Conservation (phyloP, 2,797 vertebrate species). For the Thripadectes ignobilis region DNA sequence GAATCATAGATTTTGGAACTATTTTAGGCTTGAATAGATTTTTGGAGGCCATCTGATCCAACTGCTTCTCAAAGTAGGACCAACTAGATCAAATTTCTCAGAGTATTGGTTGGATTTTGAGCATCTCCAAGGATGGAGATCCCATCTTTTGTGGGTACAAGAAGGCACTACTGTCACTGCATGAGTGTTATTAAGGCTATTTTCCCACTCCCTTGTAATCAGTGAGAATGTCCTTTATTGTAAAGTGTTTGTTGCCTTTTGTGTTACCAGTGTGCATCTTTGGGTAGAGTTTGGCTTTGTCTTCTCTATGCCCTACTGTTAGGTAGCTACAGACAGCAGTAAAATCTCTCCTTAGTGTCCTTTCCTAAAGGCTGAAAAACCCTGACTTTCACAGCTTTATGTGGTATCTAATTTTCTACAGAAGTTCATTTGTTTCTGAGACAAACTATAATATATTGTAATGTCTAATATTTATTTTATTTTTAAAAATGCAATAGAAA, state of each 20-base stretch:
- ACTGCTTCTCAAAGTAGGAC: not conserved
- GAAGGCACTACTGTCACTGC: not conserved
- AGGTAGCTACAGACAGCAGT: not conserved
- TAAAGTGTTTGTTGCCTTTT: not conserved
- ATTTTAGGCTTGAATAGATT: not conserved
- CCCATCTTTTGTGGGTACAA: not conserved
- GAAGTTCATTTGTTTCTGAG: not conserved
- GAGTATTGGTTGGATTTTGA: not conserved
- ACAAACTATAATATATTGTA: not conserved
- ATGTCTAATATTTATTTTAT: not conserved
- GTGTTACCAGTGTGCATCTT: not conserved
- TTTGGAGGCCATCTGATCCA: not conserved
- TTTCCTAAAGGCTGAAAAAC: not conserved
- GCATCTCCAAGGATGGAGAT: not conserved
- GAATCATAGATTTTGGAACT: not conserved
- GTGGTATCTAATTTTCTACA: not conserved
- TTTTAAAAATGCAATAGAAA: not conserved
- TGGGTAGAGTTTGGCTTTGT: not conserved
- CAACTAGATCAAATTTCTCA: not conserved
- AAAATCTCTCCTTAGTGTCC: not conserved
- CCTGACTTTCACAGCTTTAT: not conserved
- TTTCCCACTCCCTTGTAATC: accelerated
- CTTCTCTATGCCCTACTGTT: not conserved
- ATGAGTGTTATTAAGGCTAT: not conserved
- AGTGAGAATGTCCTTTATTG: not conserved